A percentile compares a stretch with the other conserved stretches of the same genome.
Evolutionary conservation across 2,113 vertebrate species (phyloP).

Genomic region (Rissa tridactyla): DNA sequence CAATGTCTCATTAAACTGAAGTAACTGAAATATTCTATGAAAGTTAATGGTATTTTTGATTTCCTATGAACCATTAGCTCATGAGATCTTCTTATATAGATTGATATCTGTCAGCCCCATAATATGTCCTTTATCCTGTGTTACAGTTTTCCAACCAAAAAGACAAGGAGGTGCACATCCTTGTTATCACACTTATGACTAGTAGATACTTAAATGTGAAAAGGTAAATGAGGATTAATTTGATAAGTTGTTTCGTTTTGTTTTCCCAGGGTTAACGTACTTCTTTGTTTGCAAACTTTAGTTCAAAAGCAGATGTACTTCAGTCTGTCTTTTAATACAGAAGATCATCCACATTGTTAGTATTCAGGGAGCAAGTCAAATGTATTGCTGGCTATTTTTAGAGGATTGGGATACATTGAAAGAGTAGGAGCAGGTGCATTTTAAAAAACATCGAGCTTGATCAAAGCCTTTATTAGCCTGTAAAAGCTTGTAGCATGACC

Average conservation of each 20-base stretch:
- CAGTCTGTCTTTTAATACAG: neutral
- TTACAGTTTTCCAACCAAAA: neutral
- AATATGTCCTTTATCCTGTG: neutral
- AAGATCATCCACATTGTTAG: neutral
- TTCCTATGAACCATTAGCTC: neutral
- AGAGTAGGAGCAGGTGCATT: neutral
- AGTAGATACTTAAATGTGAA: neutral
- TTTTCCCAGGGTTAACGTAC: neutral
- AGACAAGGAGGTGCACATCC: accelerated
- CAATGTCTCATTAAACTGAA: neutral
- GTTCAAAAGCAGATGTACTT: neutral
- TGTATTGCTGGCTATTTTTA: neutral
- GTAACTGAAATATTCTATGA: neutral
- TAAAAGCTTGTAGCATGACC: neutral
- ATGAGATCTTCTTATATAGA: neutral
- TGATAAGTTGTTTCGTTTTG: neutral
- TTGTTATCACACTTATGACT: neutral
- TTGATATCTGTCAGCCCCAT: neutral
- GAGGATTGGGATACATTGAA: neutral
- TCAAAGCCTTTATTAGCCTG: neutral
- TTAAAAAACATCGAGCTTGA: neutral
- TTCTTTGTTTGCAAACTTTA: neutral
- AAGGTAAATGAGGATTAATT: neutral
- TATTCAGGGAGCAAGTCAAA: neutral
- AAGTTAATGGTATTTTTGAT: neutral